Conservation (phyloP, 1,140 invertebrate genomes). For the Dolichoris vasculosae region DNA sequence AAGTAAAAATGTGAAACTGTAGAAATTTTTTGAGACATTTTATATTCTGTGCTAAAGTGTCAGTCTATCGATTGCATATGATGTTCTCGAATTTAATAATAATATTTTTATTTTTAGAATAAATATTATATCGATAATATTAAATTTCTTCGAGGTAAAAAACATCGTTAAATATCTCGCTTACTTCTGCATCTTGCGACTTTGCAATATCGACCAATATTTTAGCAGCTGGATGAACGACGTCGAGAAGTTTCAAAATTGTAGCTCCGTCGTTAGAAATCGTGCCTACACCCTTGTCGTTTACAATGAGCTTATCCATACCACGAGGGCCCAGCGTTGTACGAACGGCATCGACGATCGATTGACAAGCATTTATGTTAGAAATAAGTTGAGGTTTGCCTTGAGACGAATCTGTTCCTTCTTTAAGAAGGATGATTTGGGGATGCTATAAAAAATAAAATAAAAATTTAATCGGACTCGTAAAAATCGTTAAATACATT, state of each 20-base stretch:
- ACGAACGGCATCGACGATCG: constrained; percentile 94
- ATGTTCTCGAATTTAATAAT: constrained; percentile 57
- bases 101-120: constrained; percentile 42
- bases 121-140: not conserved
- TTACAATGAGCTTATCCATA: constrained; percentile 99
- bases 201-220: constrained; percentile 99
- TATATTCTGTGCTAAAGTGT: constrained; percentile 57
- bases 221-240: constrained; percentile 98
- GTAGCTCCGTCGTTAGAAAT: constrained; percentile 99
- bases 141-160: constrained; percentile 18
- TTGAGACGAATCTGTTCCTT: constrained; percentile 97
- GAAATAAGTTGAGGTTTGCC: constrained; percentile 97
- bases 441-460: constrained; percentile 84
- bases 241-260: constrained; percentile 97
- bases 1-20: constrained; percentile 49
- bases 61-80: constrained; percentile 62
- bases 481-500: no score
- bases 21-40: constrained; percentile 64
- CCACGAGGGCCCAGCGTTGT: constrained; percentile 98
- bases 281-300: constrained; percentile 90
- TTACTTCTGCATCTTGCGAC: constrained; percentile 98
- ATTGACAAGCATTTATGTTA: constrained; percentile 99
- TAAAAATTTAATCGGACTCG: not conserved
- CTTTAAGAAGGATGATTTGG: constrained; percentile 97
- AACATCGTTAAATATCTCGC: constrained; percentile 18